A percentile compares a stretch with the other conserved stretches of the same genome.
These are phyloP conservation scores for Xiphophorus hellerii DNA, from an alignment of 2,113 vertebrate genomes.

Conservation along the genomic window DNA sequence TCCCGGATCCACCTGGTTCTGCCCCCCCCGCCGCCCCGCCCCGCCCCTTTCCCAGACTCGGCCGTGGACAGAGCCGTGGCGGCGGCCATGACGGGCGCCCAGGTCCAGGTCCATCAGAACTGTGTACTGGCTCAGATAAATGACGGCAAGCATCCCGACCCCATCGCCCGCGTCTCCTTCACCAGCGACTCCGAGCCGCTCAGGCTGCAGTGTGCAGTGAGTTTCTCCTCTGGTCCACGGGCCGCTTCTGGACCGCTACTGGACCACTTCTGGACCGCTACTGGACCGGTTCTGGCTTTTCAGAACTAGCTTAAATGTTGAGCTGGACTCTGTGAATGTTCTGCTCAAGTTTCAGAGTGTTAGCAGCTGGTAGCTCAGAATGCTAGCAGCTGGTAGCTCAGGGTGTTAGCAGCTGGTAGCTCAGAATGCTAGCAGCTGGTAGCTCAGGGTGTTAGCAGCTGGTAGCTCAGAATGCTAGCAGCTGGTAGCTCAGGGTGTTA, in stretches of 20 bases:
- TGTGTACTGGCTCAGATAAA: slow-evolving; percentile 85
- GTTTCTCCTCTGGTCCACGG: slow-evolving; percentile 50
- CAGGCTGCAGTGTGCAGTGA: slow-evolving; percentile 84
- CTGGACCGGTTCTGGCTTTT: neutral
- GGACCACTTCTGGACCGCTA: neutral
- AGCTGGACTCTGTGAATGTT: too few species aligned
- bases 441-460: too few species aligned
- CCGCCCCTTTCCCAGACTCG: slow-evolving; percentile 64
- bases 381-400: too few species aligned
- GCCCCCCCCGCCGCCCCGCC: slow-evolving; percentile 41
- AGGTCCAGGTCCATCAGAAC: slow-evolving; percentile 74
- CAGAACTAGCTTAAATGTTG: too few species aligned
- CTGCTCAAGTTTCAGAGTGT: too few species aligned
- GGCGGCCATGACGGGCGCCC: slow-evolving; percentile 54
- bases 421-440: too few species aligned
- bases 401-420: too few species aligned
- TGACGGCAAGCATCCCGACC: slow-evolving; percentile 63
- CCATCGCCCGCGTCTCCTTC: slow-evolving; percentile 82
- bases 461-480: too few species aligned
- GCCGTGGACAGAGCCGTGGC: slow-evolving; percentile 67
- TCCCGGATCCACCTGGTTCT: slow-evolving; percentile 83
- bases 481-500: too few species aligned
- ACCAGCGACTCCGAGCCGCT: slow-evolving; percentile 71
- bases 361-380: too few species aligned
- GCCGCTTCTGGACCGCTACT: neutral